Evolutionary conservation across 2,113 vertebrate genomes (phyloP).

Genomic region (Upupa epops): DNA sequence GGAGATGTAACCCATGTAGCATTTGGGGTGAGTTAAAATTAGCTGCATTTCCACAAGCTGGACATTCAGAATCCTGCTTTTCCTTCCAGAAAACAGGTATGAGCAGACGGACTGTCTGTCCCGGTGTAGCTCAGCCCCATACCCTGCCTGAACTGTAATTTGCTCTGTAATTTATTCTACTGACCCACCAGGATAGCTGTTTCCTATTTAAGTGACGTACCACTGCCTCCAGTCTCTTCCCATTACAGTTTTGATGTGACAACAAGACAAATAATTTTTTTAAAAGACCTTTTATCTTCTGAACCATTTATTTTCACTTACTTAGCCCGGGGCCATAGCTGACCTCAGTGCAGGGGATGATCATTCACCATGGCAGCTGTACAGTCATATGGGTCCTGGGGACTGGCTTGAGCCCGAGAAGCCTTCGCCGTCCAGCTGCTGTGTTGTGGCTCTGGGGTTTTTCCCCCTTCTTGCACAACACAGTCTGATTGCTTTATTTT

Average conservation of each 20-base stretch:
- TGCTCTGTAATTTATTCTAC: neutral
- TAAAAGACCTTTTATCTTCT: constrained; percentile 76
- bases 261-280: constrained; percentile 78
- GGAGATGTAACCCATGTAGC: neutral
- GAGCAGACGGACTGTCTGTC: neutral
- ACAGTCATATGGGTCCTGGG: constrained; percentile 50
- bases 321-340: constrained; percentile 74
- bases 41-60: neutral
- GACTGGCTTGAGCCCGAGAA: neutral
- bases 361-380: constrained; percentile 74
- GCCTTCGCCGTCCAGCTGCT: constrained; percentile 36
- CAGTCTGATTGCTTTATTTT: neutral
- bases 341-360: constrained; percentile 65
- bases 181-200: constrained; percentile 10
- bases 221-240: constrained; percentile 53
- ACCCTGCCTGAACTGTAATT: neutral
- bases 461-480: neutral
- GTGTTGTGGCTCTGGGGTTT: neutral
- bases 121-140: neutral
- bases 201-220: constrained; percentile 16
- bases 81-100: constrained; percentile 8
- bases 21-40: neutral
- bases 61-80: neutral
- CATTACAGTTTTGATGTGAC: constrained; percentile 63
- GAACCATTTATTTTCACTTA: constrained; percentile 78